These are phyloP conservation scores for Eutolmus rufibarbis DNA, from an alignment of 2,888 invertebrate genomes.

Conservation along the genomic window DNA sequence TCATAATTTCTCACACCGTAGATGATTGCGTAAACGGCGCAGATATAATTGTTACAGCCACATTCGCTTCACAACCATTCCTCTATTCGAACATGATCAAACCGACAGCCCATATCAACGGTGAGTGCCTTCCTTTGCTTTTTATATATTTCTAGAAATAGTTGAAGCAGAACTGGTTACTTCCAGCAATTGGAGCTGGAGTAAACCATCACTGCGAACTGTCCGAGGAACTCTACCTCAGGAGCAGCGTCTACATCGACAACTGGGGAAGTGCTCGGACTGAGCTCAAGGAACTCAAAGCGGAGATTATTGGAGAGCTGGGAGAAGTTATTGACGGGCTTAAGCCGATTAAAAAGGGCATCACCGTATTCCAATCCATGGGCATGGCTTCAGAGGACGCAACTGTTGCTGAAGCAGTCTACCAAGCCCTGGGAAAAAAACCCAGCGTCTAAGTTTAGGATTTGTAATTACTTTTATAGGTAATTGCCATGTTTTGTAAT, in stretches of 20 bases:
- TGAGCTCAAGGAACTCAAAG: constrained; percentile 65
- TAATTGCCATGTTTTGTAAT: neutral
- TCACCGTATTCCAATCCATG: constrained; percentile 72
- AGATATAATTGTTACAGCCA: constrained; percentile 71
- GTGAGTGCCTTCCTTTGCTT: constrained; percentile 57
- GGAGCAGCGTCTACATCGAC: constrained; percentile 67
- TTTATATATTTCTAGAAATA: neutral
- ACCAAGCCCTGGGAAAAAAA: constrained; percentile 48
- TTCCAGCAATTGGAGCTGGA: constrained; percentile 68
- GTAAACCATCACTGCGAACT: constrained; percentile 65
- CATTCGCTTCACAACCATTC: constrained; percentile 65
- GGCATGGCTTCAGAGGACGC: constrained; percentile 71
- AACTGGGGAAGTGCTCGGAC: constrained; percentile 64
- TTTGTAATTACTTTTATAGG: neutral
- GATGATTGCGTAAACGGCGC: constrained; percentile 66
- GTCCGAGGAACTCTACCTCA: constrained; percentile 64
- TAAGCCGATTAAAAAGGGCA: constrained; percentile 54
- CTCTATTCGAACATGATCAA: constrained; percentile 64
- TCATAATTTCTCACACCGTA: constrained; percentile 53
- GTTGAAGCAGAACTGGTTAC: neutral
- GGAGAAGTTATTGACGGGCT: constrained; percentile 65
- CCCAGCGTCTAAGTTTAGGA: neutral
- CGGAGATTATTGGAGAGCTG: constrained; percentile 66
- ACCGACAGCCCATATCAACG: constrained; percentile 69
- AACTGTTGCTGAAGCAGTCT: constrained; percentile 67